Evolutionary conservation across 2,797 vertebrate genomes (phyloP).

Genomic region (Clangula hyemalis): DNA sequence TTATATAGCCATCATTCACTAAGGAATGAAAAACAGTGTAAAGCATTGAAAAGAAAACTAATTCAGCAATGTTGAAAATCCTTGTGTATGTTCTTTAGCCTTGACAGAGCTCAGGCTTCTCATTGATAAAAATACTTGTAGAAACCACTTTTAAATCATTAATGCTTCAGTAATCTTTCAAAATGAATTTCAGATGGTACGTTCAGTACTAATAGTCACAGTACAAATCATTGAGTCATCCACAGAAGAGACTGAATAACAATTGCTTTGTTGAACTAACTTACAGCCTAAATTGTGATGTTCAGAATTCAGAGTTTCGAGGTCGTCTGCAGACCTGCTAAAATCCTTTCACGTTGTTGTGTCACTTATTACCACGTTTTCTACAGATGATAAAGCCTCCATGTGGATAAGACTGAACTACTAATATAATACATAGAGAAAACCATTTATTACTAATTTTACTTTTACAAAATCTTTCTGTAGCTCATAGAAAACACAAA

Average conservation of each 20-base stretch:
- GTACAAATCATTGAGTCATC: constrained; percentile 66
- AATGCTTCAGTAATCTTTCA: constrained; percentile 56
- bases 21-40: not conserved
- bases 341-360: not conserved
- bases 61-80: not conserved
- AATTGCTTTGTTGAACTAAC: constrained; percentile 61
- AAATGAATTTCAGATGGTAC: constrained; percentile 52
- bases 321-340: constrained; percentile 39
- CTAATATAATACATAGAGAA: not conserved
- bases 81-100: not conserved
- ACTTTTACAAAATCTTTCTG: not conserved
- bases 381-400: not conserved
- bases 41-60: not conserved
- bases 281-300: constrained; percentile 33
- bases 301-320: constrained; percentile 37
- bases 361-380: not conserved
- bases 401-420: not conserved
- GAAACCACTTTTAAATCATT: constrained; percentile 36
- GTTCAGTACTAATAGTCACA: constrained; percentile 58
- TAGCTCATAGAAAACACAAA: not conserved
- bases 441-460: not conserved
- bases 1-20: constrained; percentile 57
- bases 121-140: constrained; percentile 46
- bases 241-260: constrained; percentile 59
- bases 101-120: not conserved